phyloP scores from a whole-genome alignment of 2,113 vertebrate species.

The Clarias macrocephalus region DNA sequence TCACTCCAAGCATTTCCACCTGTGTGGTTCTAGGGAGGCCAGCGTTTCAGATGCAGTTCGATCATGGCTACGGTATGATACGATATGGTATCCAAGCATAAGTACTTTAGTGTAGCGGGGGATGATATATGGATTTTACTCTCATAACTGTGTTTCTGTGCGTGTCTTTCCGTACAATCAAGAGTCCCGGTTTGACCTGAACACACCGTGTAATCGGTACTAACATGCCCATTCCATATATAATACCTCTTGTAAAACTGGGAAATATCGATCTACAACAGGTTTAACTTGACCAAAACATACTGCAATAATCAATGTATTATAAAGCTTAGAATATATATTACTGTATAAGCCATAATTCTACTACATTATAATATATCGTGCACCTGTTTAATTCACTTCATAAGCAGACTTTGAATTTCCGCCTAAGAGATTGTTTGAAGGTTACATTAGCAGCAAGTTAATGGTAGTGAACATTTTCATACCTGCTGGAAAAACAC shows the following conservation, averaged over 20 bases:
- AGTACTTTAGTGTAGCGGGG: too few species aligned
- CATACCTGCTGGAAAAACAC: neutral
- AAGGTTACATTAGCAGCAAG: neutral
- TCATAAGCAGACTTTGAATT: neutral
- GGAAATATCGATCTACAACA: neutral
- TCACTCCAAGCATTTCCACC: too few species aligned
- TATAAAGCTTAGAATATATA: neutral
- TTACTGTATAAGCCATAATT: neutral
- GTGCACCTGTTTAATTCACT: neutral
- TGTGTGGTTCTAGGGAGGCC: too few species aligned
- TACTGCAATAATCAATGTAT: neutral
- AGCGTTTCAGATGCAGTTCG: too few species aligned
- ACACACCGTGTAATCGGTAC: neutral
- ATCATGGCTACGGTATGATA: too few species aligned
- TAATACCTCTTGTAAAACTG: neutral
- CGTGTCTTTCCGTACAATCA: too few species aligned
- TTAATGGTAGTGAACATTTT: neutral
- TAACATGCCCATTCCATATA: neutral
- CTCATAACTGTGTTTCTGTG: too few species aligned
- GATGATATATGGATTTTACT: too few species aligned
- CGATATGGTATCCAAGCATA: too few species aligned
- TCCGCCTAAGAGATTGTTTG: neutral
- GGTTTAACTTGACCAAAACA: neutral
- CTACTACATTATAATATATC: neutral
- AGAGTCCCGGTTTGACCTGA: too few species aligned